Evolutionary conservation across 64 coral and sea anemone genomes (phyloP), one percentile per base, ranked within the genome.

Genomic region (Dendronephthya gigantea): DNA sequence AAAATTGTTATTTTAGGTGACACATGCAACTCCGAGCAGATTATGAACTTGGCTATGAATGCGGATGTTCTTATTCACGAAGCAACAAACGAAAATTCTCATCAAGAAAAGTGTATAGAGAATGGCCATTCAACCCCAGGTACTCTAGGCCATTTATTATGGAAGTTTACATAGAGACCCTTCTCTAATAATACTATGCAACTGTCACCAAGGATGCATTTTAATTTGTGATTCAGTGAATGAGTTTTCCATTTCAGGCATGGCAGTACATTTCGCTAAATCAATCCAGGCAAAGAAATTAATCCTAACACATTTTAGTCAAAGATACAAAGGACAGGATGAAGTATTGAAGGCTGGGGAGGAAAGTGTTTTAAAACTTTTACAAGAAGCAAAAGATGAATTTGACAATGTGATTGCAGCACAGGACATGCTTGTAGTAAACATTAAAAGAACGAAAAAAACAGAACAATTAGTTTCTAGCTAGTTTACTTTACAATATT

Each of bases 81-180:
- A 89, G 94, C 94, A 65, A 97, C 94, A 32, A 86, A 90, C 81
- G 91, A 91, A 56, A 82, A 97, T 93, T 91, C 90, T 70, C 35
- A 93, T 30, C 85, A 93, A 38, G 91, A 89, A 82, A 91, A 90
- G 48, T 89, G 88, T 48, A 84, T 97, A 81, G 91, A 89, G 35
- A 79, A 86, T 86, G 94, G 94, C 31, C 94, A 97, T 39, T 97
- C 94, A 41, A 97, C 94, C 23, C 94, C 94, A 93, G 82, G 94
- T 97, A 97, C 33, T 43, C 14, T 16, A 2, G 7, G 30, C 22
- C 17, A 68, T 40, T 69, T 48, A 41, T 85, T 51, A 27, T 0
- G 40, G 55, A 28, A 85, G 6, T 9, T 4, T 33, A 32, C 30
- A 0, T 19, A 45, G 1, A 40, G 27, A 38, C 36, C 39, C 39